These are phyloP conservation scores for Kradibia gibbosae DNA, from an alignment of 1,140 invertebrate genomes.

Conservation along the genomic window DNA sequence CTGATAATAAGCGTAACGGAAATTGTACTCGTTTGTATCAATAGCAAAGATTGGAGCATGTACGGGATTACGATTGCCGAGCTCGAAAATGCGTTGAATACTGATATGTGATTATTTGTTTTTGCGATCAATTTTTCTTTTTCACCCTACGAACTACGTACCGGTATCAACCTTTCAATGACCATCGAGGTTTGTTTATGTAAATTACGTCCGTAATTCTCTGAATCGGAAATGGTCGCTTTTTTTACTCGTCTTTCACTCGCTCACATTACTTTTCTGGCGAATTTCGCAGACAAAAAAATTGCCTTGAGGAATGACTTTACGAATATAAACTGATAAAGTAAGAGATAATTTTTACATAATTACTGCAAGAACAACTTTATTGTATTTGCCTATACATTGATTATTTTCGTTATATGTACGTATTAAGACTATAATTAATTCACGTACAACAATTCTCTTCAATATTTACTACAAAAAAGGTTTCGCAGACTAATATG, in stretches of 20 bases:
- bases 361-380: background rate
- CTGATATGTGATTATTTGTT: background rate
- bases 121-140: background rate
- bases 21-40: no score
- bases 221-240: conserved; percentile 32
- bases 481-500: no score
- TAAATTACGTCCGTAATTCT: conserved; percentile 26
- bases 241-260: conserved; percentile 23
- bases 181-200: conserved; percentile 15
- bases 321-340: background rate
- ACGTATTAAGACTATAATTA: no score
- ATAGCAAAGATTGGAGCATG: no score
- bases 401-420: no score
- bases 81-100: background rate
- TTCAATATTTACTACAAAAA: no score
- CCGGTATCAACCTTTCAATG: conserved; percentile 24
- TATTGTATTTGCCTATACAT: no score
- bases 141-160: background rate
- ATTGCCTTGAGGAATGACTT: background rate
- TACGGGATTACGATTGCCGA: no score
- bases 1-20: no score
- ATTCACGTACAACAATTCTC: no score
- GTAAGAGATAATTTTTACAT: background rate
- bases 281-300: conserved; percentile 11
- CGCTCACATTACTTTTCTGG: conserved; percentile 35